Evolutionary conservation across 2,888 invertebrate genomes (phyloP).

Genomic region (Pteria penguin): DNA sequence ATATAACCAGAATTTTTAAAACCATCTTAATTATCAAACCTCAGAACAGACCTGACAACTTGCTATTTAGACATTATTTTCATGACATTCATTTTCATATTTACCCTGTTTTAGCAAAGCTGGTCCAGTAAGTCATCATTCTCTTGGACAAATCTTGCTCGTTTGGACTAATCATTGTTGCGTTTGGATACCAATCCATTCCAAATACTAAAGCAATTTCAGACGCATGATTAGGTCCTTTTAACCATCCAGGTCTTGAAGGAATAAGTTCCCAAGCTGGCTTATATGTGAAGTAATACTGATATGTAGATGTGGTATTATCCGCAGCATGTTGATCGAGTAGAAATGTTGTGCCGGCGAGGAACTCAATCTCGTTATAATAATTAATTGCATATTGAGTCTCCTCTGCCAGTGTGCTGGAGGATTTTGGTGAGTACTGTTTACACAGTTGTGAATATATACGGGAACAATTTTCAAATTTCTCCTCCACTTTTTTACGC

Average conservation of each 20-base stretch:
- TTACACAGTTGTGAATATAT: constrained; percentile 44
- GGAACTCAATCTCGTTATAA: constrained; percentile 45
- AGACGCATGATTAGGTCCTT: constrained; percentile 95
- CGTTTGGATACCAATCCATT: constrained; percentile 81
- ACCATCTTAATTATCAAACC: too few relatives aligned
- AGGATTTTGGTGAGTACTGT: constrained; percentile 27
- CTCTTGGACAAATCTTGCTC: constrained; percentile 91
- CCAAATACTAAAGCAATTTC: constrained; percentile 97
- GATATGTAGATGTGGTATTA: constrained; percentile 92
- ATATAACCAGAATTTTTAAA: too few relatives aligned
- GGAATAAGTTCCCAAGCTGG: constrained; percentile 85
- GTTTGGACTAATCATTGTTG: constrained; percentile 82
- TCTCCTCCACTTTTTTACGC: constrained; percentile 37
- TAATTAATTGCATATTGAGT: constrained; percentile 41
- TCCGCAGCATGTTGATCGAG: constrained; percentile 91
- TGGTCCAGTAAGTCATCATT: constrained; percentile 96
- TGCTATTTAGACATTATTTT: too few relatives aligned
- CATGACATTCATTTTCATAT: not conserved
- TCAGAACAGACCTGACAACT: too few relatives aligned
- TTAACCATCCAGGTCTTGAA: constrained; percentile 93
- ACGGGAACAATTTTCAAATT: constrained; percentile 26
- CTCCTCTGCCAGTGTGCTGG: constrained; percentile 22
- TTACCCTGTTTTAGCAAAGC: constrained; percentile 96
- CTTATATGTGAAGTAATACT: constrained; percentile 92
- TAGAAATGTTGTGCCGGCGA: constrained; percentile 43